These are phyloP conservation scores for Ophion ellenae DNA, from an alignment of 2,888 invertebrate genomes.

Conservation along the genomic window DNA sequence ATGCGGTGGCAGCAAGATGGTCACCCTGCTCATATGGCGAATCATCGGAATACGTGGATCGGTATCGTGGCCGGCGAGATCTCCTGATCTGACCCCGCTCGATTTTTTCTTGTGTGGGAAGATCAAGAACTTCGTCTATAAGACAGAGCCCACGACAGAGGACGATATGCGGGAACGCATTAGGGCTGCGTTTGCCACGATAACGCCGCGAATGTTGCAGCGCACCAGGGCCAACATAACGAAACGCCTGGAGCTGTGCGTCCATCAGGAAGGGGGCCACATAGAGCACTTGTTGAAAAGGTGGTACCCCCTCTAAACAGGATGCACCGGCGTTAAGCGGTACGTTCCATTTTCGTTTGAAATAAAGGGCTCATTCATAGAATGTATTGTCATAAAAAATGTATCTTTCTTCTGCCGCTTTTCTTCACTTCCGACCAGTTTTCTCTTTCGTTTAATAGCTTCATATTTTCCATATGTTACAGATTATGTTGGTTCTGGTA, in stretches of 20 bases:
- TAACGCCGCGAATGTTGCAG: neutral
- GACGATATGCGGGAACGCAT: constrained; percentile 15
- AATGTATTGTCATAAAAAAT: too few relatives aligned
- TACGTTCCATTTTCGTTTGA: too few relatives aligned
- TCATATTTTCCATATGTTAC: too few relatives aligned
- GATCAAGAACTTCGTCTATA: constrained; percentile 13
- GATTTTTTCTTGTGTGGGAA: constrained; percentile 31
- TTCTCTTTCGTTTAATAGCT: too few relatives aligned
- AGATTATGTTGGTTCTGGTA: too few relatives aligned
- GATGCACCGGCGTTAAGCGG: too few relatives aligned
- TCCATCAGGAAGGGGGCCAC: neutral
- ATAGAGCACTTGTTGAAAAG: neutral
- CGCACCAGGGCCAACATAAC: neutral
- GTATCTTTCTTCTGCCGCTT: too few relatives aligned
- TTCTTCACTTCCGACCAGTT: too few relatives aligned
- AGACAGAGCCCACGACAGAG: neutral
- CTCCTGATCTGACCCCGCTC: constrained; percentile 28
- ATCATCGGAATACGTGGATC: constrained; percentile 4
- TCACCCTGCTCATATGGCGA: constrained; percentile 30
- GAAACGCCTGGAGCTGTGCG: neutral
- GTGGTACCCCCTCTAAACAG: too few relatives aligned
- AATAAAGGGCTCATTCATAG: too few relatives aligned
- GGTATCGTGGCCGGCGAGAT: constrained; percentile 13
- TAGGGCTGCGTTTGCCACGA: neutral
- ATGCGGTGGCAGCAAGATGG: constrained; percentile 56